These are phyloP conservation scores for Rhagium mordax DNA, from an alignment of 2,888 invertebrate genomes.

Conservation along the genomic window DNA sequence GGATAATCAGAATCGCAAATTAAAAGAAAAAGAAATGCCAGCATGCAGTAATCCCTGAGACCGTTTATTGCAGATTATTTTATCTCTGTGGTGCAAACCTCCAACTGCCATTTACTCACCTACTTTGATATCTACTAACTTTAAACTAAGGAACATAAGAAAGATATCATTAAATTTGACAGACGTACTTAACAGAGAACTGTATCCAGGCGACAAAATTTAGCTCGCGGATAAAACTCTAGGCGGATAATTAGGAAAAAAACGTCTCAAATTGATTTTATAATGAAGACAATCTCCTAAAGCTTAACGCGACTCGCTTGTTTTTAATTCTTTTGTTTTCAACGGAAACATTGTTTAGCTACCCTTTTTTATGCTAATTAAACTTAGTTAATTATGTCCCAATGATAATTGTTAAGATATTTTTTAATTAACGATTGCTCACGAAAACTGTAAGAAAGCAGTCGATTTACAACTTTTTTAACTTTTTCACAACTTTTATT, in stretches of 20 bases:
- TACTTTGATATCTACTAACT: neutral
- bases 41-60: neutral
- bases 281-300: slow-evolving; percentile 21
- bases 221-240: slow-evolving; percentile 5
- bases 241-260: slow-evolving; percentile 20
- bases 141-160: neutral
- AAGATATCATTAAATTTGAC: slow-evolving; percentile 10
- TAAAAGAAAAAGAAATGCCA: neutral
- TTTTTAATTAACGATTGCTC: slow-evolving; percentile 19
- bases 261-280: slow-evolving; percentile 17
- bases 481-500: slow-evolving; percentile 4
- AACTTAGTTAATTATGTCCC: slow-evolving; percentile 20
- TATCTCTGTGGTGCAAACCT: no score
- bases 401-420: slow-evolving; percentile 18
- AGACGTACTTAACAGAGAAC: neutral
- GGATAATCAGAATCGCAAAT: neutral
- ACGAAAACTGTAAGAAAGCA: neutral
- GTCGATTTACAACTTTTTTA: slow-evolving; percentile 4
- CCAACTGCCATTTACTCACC: neutral
- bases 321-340: slow-evolving; percentile 19
- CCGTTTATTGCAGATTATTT: no score
- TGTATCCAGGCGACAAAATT: slow-evolving; percentile 16
- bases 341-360: slow-evolving; percentile 2
- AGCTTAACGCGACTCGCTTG: slow-evolving; percentile 16
- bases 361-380: slow-evolving; percentile 23